Evolutionary conservation across 2,797 vertebrate species (phyloP), one percentile per base, ranked within the genome.

Genomic region (Tokudaia muenninki): DNA sequence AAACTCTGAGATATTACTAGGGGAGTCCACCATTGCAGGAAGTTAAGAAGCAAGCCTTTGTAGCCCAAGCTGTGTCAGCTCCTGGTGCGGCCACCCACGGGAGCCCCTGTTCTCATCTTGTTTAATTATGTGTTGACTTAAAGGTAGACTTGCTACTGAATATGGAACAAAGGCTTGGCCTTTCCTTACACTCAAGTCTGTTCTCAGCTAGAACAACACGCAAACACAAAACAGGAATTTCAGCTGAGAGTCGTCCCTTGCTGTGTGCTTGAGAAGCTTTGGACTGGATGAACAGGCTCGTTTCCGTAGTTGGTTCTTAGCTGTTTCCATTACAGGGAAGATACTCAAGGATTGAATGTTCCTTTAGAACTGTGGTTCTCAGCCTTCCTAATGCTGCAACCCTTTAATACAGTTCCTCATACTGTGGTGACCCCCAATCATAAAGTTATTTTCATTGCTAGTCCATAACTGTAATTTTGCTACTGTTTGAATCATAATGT

Each of bases 41-140:
- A 92, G 1, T 67, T 65, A 65, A 44, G 26, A 80, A 94, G 79
- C 65, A 75, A 84, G 75, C 21, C 61, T 74, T 79, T 87, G 67
- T 86, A 83, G 55, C 50, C n/a, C 34, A 3, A 1, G 3, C 37
- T 67, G 75, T 67, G 67, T 67, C 91, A 72, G 63, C 31, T 96
- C 82, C 89, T 94, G 55, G 41, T 14, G 61, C 37, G 82, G 47
- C 34, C 67, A n/a, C 61, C 75, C 78, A 11, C 41, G 26, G 87
- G n/a, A 74, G n/a, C 41, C 67, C 92, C 74, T 96, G 87, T 80
- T 84, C 55, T 95, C 17, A 50, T 91, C 93, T 75, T 91, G 88
- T 87, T 88, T 67, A 57, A 92, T 79, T 96, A 82, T 80, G 44
- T 91, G 82, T 82, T 67, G 59, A 81, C 17, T 12, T 0, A 10